Base-by-base conservation (phyloP, 1,140 invertebrate genomes). In the Drosophila elegans region DNA sequence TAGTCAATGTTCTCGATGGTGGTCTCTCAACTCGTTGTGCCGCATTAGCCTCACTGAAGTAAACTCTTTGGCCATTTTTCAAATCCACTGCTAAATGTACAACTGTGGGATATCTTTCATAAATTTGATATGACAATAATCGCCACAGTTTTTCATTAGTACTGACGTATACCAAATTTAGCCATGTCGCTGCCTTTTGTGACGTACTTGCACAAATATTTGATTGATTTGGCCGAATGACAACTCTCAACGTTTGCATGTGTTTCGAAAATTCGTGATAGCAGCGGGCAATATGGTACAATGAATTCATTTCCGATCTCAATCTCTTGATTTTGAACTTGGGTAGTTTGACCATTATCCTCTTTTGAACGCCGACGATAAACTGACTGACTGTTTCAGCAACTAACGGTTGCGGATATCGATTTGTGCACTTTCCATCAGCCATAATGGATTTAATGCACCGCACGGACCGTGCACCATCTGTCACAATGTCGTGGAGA, bases 151-250 rank as follows among this genome's bases (percentile, higher is more conserved):
- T 91, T 91, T 94, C 93, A 71, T 48, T 48, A 48, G 45, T 48
- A 48, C 45, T 45, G 44, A 94, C 80, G 80, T 94, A 67, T 56
- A 57, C 4, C 36, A 57, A 57, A 51, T 45, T 52, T 45, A 57
- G 46, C 46, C 53, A 67, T 42, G 3, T 67, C 63, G 54, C 63
- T 57, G 25, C 57, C 49, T 60, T 78, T 74, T 27, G 10, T 41
- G n/a, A 44, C 44, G 25, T 93, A 93, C 77, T 93, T 93, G 55
- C 90, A 93, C 41, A 93, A 85, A 61, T 93, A 93, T 84, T 38
- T 38, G 36, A 38, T 38, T 38, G 36, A 38, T 7, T 38, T 38
- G 6, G 93, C 88, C 3, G 91, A 91, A 72, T 75, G 53, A 76
- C 89, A 93, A 51, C 36, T 61, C 56, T 92, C 91, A n/a, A 92